Evolutionary conservation across 2,888 invertebrate species (phyloP).

Genomic region (Eugnorisma glareosa): DNA sequence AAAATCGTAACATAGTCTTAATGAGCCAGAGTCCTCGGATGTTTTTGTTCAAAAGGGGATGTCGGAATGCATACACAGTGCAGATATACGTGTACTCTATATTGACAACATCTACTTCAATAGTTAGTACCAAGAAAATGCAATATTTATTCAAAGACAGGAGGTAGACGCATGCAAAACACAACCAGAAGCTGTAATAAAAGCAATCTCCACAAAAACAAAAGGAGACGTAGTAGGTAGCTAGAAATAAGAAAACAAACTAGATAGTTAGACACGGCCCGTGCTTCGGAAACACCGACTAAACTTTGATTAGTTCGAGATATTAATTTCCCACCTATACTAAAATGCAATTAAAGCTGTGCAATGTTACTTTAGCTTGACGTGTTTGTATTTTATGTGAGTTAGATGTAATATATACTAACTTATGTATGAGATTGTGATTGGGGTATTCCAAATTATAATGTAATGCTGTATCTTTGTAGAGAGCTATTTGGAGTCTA

Average conservation of each 20-base stretch:
- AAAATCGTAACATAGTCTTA: constrained; percentile 41
- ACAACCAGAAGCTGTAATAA: constrained; percentile 30
- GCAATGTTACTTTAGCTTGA: constrained; percentile 54
- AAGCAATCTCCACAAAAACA: constrained; percentile 45
- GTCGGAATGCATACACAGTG: constrained; percentile 22
- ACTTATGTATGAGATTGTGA: neutral
- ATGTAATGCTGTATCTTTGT: neutral
- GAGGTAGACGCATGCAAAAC: constrained; percentile 18
- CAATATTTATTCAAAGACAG: constrained; percentile 8
- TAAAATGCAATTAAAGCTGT: constrained; percentile 77
- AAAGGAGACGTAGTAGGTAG: constrained; percentile 52
- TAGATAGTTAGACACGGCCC: constrained; percentile 54
- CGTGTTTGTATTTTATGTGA: constrained; percentile 40
- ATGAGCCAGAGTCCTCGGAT: constrained; percentile 38
- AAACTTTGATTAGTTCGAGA: constrained; percentile 85
- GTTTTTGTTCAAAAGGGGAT: constrained; percentile 35
- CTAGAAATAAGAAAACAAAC: constrained; percentile 65
- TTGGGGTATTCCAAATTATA: neutral
- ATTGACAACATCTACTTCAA: constrained; percentile 15
- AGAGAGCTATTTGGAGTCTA: neutral
- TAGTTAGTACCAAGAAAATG: constrained; percentile 1
- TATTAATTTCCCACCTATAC: constrained; percentile 81
- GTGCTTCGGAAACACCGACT: constrained; percentile 74
- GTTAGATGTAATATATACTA: neutral
- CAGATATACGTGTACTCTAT: constrained; percentile 10